Conservation (phyloP, 2,113 vertebrate genomes). For the Pterophyllum scalare region DNA sequence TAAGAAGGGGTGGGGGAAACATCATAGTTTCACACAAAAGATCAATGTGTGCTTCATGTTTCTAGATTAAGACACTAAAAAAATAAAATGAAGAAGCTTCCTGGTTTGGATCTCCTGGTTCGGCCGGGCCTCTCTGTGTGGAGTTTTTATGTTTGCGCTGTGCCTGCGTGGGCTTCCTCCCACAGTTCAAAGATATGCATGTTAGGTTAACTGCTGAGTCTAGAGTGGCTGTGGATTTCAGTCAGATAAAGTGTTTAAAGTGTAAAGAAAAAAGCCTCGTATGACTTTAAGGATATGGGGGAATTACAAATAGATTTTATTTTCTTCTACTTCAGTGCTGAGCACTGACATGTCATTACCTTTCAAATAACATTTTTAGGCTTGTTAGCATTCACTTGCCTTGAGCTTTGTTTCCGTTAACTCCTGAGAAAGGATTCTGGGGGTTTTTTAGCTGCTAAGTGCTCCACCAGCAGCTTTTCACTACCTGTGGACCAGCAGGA, state of each 20-base stretch:
- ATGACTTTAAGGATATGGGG: not conserved
- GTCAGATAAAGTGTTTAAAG: not conserved
- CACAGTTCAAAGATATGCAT: not conserved
- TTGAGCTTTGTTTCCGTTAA: not conserved
- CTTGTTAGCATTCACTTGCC: not conserved
- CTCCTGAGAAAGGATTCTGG: rapidly evolving
- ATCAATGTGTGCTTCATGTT: not conserved
- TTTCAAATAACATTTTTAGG: not conserved
- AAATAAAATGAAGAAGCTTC: not conserved
- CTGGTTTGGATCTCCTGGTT: not conserved
- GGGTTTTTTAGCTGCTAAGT: not conserved
- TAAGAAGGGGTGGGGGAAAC: not conserved
- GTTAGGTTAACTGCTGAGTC: not conserved
- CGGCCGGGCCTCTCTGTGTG: not conserved
- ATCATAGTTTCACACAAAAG: too few relatives aligned
- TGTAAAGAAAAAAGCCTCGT: too few relatives aligned
- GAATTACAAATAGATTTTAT: not conserved
- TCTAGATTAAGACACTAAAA: not conserved
- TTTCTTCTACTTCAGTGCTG: not conserved
- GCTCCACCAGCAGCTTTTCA: not conserved
- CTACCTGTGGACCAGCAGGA: not conserved
- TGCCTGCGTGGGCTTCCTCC: not conserved
- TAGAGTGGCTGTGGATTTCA: not conserved
- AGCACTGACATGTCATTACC: not conserved
- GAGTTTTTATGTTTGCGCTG: not conserved